Base-by-base conservation (phyloP, 2,888 invertebrate genomes). In the Antitype chi region DNA sequence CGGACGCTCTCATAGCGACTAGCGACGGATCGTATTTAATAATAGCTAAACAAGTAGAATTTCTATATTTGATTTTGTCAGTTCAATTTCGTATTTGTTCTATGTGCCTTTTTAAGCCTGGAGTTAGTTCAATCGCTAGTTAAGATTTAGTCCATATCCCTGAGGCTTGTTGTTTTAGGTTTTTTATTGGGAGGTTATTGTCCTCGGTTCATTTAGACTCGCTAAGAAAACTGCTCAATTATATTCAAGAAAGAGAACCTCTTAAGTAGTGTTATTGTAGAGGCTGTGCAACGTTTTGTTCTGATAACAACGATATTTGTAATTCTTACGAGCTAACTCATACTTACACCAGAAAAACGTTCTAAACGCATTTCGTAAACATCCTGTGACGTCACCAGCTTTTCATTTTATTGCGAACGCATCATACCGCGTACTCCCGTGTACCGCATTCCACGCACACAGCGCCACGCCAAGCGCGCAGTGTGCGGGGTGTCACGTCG, bases 361-460 rank as follows among this genome's bases (percentile, higher is more conserved):
- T 67, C 60, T 74, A 64, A 78, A 64, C 38, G 43, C 59, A 80
- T 80, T 82, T 81, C 49, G 85, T 81, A 87, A 86, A 84, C 85
- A 86, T 80, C 74, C 76, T 78, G 89, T 93, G 93, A 93, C 93
- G 93, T 93, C 92, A 93, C 85, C 72, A 74, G 84, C 76, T 85
- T 88, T 87, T 88, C 91, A 87, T 88, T 88, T 87, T 86, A 89
- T 87, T 80, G 85, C 88, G 86, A 84, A 80, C 90, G 88, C 86
- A 91, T 88, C 92, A 88, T 88, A 88, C 86, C 78, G 80, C 67
- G 76, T 78, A 81, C 88, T 88, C 85, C 89, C 85, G 91, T 90
- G 90, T 91, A 86, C 89, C 90, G 92, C 94, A 94, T 91, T 91
- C 93, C 93, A 88, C 94, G 79, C 94, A 93, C 94, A 94, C 93